Conservation (phyloP, 1,140 invertebrate species). For the Drosophila santomea region DNA sequence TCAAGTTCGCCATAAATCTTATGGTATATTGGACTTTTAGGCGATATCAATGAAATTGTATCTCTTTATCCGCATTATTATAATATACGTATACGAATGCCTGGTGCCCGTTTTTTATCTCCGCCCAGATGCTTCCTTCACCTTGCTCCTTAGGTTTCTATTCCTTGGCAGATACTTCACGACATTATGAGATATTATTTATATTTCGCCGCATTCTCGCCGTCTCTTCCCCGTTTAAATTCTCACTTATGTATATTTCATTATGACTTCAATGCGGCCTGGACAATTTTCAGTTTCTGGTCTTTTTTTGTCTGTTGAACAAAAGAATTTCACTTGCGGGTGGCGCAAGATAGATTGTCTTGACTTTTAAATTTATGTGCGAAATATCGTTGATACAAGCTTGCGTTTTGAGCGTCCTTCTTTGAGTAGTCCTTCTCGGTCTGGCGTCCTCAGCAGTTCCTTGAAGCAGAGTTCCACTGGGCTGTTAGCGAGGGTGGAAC, state of each 20-base stretch:
- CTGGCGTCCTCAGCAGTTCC: constrained; percentile 22
- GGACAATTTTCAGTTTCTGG: constrained; percentile 41
- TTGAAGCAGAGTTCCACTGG: constrained; percentile 65
- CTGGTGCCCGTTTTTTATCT: not conserved
- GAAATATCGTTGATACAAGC: constrained; percentile 69
- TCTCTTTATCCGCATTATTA: constrained; percentile 84
- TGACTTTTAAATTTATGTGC: constrained; percentile 77
- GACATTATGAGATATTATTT: constrained; percentile 83
- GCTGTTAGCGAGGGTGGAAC: constrained; percentile 18
- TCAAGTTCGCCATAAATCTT: constrained; percentile 79
- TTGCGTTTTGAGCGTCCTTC: constrained; percentile 7
- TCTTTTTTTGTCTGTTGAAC: constrained; percentile 42
- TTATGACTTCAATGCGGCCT: constrained; percentile 42
- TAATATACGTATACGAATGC: constrained; percentile 79
- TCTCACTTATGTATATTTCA: constrained; percentile 69
- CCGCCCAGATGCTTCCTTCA: constrained; percentile 6
- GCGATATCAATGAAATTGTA: constrained; percentile 85
- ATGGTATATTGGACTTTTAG: constrained; percentile 82
- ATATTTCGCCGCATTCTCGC: constrained; percentile 55
- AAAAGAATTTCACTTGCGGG: constrained; percentile 77
- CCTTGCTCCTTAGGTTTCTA: constrained; percentile 31
- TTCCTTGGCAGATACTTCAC: constrained; percentile 66
- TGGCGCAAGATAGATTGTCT: constrained; percentile 79
- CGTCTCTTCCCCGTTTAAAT: constrained; percentile 30
- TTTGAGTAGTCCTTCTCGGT: constrained; percentile 14